Conservation (phyloP, 2,113 vertebrate genomes). For the Labeo rohita region DNA sequence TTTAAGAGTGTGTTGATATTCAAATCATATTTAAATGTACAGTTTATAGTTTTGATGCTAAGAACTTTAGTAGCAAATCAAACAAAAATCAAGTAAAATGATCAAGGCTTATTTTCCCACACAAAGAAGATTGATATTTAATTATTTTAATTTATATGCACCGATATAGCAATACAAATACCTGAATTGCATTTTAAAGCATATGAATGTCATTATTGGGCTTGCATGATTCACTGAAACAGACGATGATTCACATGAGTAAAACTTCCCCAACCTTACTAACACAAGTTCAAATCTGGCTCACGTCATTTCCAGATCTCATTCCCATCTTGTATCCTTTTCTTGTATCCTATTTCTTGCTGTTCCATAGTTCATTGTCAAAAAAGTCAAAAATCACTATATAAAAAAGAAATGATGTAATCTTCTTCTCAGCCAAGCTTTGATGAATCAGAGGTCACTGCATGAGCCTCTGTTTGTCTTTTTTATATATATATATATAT, state of each 20-base stretch:
- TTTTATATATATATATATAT: no score
- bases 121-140: background rate
- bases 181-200: background rate
- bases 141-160: background rate
- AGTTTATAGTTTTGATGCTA: background rate
- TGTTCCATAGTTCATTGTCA: background rate
- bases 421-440: background rate
- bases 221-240: background rate
- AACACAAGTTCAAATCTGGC: background rate
- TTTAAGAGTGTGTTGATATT: background rate
- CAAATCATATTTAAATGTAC: background rate
- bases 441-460: background rate
- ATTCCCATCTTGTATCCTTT: background rate
- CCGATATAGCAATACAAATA: background rate
- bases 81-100: background rate
- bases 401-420: conserved; percentile 1
- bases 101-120: no score
- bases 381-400: background rate
- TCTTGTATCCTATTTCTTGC: background rate
- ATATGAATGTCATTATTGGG: background rate
- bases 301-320: background rate
- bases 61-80: background rate
- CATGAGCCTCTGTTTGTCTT: background rate
- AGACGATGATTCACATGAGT: background rate
- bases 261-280: background rate